These are phyloP conservation scores for Rhagonycha fulva DNA, from an alignment of 2,888 invertebrate genomes.

Conservation along the genomic window DNA sequence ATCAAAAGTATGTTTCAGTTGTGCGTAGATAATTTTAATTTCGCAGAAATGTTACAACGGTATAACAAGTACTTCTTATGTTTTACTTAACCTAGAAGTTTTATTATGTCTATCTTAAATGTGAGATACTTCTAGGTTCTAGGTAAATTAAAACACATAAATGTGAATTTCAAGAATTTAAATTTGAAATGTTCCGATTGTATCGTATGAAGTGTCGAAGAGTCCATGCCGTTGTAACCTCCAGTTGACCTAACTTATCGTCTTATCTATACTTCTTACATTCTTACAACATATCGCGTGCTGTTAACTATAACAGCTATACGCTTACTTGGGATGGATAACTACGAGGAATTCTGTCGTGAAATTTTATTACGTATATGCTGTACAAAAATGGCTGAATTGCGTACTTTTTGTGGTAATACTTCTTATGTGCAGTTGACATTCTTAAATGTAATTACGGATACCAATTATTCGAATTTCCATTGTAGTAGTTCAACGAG, in stretches of 20 bases:
- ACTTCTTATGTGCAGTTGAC: slow-evolving; percentile 36
- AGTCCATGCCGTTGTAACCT: slow-evolving; percentile 27
- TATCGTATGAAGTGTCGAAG: slow-evolving; percentile 30
- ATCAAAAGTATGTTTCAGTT: neutral
- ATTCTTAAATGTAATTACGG: slow-evolving; percentile 40
- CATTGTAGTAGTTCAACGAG: slow-evolving; percentile 32
- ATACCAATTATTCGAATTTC: slow-evolving; percentile 38
- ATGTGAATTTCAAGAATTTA: slow-evolving; percentile 25
- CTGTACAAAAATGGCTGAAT: slow-evolving; percentile 39
- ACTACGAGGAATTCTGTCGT: slow-evolving; percentile 39
- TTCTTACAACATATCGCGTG: slow-evolving; percentile 37
- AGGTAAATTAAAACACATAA: slow-evolving; percentile 15
- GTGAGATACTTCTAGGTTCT: slow-evolving; percentile 17
- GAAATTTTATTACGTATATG: slow-evolving; percentile 41
- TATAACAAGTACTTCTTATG: slow-evolving; percentile 15
- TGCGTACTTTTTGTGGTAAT: slow-evolving; percentile 36
- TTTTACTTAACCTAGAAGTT: slow-evolving; percentile 2
- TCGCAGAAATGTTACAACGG: slow-evolving; percentile 13
- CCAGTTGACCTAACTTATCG: slow-evolving; percentile 30
- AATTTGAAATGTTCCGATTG: slow-evolving; percentile 25
- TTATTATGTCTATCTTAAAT: slow-evolving; percentile 7
- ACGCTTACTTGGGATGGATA: slow-evolving; percentile 40
- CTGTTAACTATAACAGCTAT: slow-evolving; percentile 37
- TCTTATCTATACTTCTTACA: slow-evolving; percentile 28
- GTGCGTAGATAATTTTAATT: neutral